Evolutionary conservation across 2,888 invertebrate species (phyloP), one percentile per base, ranked within the genome.

Genomic region (Polyommatus icarus): DNA sequence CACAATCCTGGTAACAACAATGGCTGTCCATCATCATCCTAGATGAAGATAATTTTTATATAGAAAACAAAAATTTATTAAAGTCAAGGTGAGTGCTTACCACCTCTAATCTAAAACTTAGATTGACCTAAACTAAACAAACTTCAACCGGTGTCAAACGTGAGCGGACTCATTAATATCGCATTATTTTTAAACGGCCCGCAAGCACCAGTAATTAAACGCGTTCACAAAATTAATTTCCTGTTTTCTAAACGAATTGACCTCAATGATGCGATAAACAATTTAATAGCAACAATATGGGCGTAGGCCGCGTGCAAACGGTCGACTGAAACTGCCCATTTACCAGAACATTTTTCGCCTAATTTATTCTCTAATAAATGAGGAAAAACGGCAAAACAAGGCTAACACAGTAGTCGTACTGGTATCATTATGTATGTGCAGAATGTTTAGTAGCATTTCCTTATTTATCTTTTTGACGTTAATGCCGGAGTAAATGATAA

Each of bases 201-300:
- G 57, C 59, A 59, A 46, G 12, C 59, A 67, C 57, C 57, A 75
- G 54, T 72, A 77, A 78, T 78, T 78, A 50, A 67, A 67, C 50
- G 59, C 54, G 24, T 57, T 78, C 72, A 59, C 77, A 46, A 72
- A 78, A 79, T 76, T 76, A 77, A 78, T 77, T 75, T 79, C 76
- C 77, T 46, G 76, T 78, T 76, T 78, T 76, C 78, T 79, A 78
- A 79, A 76, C 78, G 76, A 80, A 78, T 76, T 77, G 75, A 78
- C 79, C 78, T 57, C 71, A 78, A 78, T 79, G 67, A 71, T 78
- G 75, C 71, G 73, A 79, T 80, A 75, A 77, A 78, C 78, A 77
- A 71, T 77, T 78, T 80, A 78, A 78, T 46, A 67, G 36, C 57
- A 72, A 73, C 71, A 73, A 76, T 75, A 61, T 71, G 71, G 46